A percentile compares a stretch with the other conserved stretches of the same genome.
Evolutionary conservation across 1,140 invertebrate species (phyloP).

Genomic region (Macrobrachium rosenbergii): DNA sequence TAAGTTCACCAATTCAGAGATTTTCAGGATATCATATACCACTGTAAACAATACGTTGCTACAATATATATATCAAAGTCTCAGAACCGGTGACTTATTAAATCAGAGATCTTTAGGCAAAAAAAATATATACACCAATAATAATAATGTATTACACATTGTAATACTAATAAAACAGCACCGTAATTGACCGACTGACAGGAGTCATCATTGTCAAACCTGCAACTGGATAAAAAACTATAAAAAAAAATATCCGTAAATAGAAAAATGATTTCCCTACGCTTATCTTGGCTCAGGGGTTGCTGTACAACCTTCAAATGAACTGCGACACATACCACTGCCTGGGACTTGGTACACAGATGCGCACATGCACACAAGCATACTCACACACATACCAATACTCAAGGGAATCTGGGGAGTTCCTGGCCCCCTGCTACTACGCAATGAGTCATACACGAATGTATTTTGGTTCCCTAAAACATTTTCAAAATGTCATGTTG

Average conservation of each 20-base stretch:
- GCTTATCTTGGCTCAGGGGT: conserved; percentile 30
- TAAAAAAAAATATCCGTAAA: not conserved
- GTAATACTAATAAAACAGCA: not conserved
- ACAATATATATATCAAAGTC: not conserved
- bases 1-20: conserved; percentile 12
- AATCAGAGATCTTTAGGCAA: too few relatives aligned
- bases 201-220: too few relatives aligned
- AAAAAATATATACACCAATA: too few relatives aligned
- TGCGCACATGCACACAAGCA: conserved; percentile 12
- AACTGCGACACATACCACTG: conserved; percentile 44
- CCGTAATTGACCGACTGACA: too few relatives aligned
- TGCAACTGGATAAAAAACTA: too few relatives aligned
- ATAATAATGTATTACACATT: not conserved
- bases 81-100: conserved; percentile 12
- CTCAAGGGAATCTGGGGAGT: conserved; percentile 4
- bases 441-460: conserved; percentile 39
- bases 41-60: too few relatives aligned
- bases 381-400: conserved; percentile 18
- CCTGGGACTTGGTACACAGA: conserved; percentile 44
- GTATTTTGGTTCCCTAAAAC: conserved; percentile 45
- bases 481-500: conserved; percentile 19
- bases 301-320: conserved; percentile 28
- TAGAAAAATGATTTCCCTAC: not conserved
- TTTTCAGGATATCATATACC: conserved; percentile 17
- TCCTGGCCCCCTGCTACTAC: conserved; percentile 43